Percentiles rank a stretch among this genome's conserved stretches.
These are phyloP conservation scores for Eupithecia abbreviata DNA, from an alignment of 2,888 invertebrate genomes.

Conservation along the genomic window DNA sequence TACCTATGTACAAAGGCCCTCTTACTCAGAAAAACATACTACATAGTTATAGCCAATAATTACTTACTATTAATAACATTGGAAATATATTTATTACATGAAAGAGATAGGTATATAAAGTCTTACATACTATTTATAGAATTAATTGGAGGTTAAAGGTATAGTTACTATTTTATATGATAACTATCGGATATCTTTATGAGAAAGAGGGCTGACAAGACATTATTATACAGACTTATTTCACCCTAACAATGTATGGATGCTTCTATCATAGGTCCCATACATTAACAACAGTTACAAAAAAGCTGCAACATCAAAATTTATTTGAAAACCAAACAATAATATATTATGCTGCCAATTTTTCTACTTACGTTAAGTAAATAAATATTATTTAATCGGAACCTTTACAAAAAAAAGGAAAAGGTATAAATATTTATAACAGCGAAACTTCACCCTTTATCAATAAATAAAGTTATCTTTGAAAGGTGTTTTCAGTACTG, in stretches of 20 bases:
- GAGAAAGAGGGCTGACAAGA: constrained; percentile 35
- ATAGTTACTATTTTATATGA: constrained; percentile 23
- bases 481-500: constrained; percentile 44
- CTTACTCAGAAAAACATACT: constrained; percentile 40
- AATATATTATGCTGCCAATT: constrained; percentile 38
- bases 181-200: constrained; percentile 34
- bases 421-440: constrained; percentile 1
- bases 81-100: constrained; percentile 25
- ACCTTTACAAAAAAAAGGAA: constrained; percentile 1
- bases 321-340: constrained; percentile 31
- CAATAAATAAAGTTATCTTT: constrained; percentile 34
- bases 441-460: constrained; percentile 36
- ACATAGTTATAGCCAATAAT: constrained; percentile 27
- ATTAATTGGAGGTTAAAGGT: constrained; percentile 26
- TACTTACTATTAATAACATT: constrained; percentile 28
- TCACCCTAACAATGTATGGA: constrained; percentile 21
- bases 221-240: constrained; percentile 11
- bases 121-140: constrained; percentile 30
- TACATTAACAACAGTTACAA: constrained; percentile 22
- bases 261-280: constrained; percentile 34
- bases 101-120: constrained; percentile 20
- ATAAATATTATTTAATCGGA: constrained; percentile 35
- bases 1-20: constrained; percentile 33
- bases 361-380: constrained; percentile 35
- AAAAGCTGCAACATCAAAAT: constrained; percentile 38